Percentiles rank a stretch among this genome's conserved stretches.
These are phyloP conservation scores for Panthera leo DNA, from an alignment of 2,113 vertebrate species.

Conservation along the genomic window DNA sequence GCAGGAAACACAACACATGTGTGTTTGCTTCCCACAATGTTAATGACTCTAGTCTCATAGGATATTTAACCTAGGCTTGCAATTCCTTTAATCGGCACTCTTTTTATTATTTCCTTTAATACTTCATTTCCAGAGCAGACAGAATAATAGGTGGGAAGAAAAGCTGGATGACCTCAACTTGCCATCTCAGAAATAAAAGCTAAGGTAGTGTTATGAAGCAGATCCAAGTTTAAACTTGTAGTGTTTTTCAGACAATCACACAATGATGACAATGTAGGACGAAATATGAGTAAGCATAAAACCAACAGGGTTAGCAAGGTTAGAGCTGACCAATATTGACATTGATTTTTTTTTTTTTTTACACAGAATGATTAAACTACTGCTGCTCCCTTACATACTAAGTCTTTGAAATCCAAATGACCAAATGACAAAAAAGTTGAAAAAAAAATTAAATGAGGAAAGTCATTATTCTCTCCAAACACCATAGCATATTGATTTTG, in stretches of 20 bases:
- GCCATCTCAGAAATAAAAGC: background rate
- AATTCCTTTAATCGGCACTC: background rate
- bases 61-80: background rate
- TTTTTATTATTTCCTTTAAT: background rate
- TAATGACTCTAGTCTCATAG: background rate
- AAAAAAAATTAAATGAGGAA: background rate
- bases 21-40: background rate
- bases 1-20: background rate
- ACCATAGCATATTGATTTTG: background rate
- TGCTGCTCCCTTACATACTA: background rate
- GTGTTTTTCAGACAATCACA: background rate
- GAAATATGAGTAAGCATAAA: background rate
- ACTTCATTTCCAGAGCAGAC: background rate
- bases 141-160: background rate
- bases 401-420: background rate
- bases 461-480: background rate
- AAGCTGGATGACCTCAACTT: background rate
- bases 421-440: background rate
- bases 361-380: background rate
- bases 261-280: background rate
- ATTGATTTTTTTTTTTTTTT: constrained; percentile 25
- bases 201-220: background rate
- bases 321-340: background rate
- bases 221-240: background rate
- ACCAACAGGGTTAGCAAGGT: background rate